These are phyloP conservation scores for Tipula helvola DNA, from an alignment of 2,888 invertebrate species.

Conservation along the genomic window DNA sequence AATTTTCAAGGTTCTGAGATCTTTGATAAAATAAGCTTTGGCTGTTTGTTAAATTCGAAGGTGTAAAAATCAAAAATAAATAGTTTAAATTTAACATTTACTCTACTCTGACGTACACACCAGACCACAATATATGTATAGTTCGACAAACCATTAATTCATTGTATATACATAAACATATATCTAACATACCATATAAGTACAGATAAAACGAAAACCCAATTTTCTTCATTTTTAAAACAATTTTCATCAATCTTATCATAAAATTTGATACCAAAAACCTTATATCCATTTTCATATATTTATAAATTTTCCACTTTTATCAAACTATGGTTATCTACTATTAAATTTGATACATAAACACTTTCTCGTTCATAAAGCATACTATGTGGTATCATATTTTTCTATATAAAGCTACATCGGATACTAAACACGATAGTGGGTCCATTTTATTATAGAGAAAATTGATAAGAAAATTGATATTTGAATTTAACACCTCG, in stretches of 20 bases:
- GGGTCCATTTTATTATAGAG: not conserved
- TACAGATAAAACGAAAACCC: not conserved
- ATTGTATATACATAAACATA: not conserved
- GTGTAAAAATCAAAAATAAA: no score
- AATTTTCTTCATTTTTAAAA: not conserved
- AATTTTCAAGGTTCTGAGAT: no score
- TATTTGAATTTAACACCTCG: not conserved
- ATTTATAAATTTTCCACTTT: not conserved
- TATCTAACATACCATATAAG: not conserved
- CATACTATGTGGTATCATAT: not conserved
- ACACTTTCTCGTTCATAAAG: slow-evolving; percentile 4
- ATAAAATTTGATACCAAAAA: not conserved
- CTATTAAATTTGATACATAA: not conserved
- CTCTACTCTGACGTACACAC: not conserved
- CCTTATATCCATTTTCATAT: not conserved
- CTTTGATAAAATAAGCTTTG: no score
- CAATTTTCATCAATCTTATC: not conserved
- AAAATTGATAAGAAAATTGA: not conserved
- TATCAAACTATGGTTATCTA: not conserved
- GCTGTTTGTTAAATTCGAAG: no score
- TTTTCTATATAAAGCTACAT: not conserved
- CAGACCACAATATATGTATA: not conserved
- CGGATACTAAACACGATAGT: not conserved
- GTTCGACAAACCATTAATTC: not conserved
- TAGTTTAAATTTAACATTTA: no score